Conservation (phyloP, 2,888 invertebrate species). For the Eledona agricola region DNA sequence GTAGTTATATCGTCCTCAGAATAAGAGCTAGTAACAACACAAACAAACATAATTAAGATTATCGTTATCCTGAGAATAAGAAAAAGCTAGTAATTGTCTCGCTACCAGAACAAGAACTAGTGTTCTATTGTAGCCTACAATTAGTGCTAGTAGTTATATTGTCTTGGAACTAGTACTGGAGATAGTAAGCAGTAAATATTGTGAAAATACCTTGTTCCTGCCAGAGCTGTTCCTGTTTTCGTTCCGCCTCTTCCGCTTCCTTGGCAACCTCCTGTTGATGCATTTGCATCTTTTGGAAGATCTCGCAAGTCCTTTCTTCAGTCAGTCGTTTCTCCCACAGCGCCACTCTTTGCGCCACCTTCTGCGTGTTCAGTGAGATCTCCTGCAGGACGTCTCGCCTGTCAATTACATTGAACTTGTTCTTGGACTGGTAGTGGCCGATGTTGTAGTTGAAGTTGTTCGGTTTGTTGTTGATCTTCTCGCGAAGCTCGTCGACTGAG, state of each 20-base stretch:
- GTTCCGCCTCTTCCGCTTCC: conserved; percentile 70
- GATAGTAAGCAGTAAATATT: conserved; percentile 1
- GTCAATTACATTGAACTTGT: conserved; percentile 49
- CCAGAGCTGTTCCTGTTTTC: conserved; percentile 71
- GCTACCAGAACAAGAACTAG: too few relatives aligned
- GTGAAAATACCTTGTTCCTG: conserved; percentile 68
- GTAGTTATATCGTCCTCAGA: too few relatives aligned
- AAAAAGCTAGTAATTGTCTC: too few relatives aligned
- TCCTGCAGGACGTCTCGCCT: conserved; percentile 61
- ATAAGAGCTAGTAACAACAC: too few relatives aligned
- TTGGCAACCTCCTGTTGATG: conserved; percentile 66
- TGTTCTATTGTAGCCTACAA: too few relatives aligned
- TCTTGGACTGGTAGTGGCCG: conserved; percentile 57
- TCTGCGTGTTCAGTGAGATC: conserved; percentile 62
- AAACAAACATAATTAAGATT: too few relatives aligned
- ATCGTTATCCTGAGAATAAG: too few relatives aligned
- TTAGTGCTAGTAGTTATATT: too few relatives aligned
- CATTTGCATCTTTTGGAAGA: conserved; percentile 69
- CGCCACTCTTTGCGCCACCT: conserved; percentile 71
- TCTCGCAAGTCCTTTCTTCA: conserved; percentile 72
- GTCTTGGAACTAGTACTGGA: too few relatives aligned
- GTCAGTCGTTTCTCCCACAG: conserved; percentile 75
- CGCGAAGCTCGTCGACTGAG: conserved; percentile 72
- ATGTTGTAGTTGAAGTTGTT: conserved; percentile 54
- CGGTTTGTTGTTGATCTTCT: conserved; percentile 62